Conservation (phyloP, 2,797 vertebrate species). For the Varecia variegata region DNA sequence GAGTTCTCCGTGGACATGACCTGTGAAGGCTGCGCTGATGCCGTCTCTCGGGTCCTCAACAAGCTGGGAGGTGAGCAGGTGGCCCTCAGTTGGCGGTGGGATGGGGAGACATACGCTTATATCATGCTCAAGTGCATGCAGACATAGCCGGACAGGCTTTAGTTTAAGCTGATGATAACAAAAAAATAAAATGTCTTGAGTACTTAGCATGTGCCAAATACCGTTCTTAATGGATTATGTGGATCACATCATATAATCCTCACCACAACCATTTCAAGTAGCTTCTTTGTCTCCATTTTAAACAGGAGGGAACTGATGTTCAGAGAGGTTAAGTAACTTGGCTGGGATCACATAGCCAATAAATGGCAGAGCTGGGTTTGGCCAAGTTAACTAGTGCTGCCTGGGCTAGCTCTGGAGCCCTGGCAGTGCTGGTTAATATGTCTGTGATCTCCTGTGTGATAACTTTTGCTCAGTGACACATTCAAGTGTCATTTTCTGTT, state of each 20-base stretch:
- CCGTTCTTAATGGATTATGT: background rate
- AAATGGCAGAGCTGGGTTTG: background rate
- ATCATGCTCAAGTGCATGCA: background rate
- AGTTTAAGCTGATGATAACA: background rate
- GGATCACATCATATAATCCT: background rate
- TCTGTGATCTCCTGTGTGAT: background rate
- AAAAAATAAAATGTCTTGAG: background rate
- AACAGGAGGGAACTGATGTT: background rate
- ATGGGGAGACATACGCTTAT: background rate
- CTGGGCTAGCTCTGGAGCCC: background rate
- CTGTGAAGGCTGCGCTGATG: conserved; percentile 94
- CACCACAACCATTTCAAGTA: background rate
- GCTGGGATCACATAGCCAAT: background rate
- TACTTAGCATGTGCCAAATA: background rate
- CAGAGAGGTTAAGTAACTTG: background rate
- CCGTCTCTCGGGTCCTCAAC: conserved; percentile 91
- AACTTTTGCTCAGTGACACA: background rate
- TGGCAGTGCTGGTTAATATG: background rate
- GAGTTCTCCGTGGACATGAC: conserved; percentile 98
- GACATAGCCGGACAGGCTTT: background rate
- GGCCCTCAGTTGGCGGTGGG: background rate
- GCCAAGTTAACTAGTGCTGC: background rate
- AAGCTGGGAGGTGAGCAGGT: conserved; percentile 91
- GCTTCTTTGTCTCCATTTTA: background rate
- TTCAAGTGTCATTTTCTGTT: background rate